Evolutionary conservation across 2,113 vertebrate genomes (phyloP).

Genomic region (Xenopus laevis): DNA sequence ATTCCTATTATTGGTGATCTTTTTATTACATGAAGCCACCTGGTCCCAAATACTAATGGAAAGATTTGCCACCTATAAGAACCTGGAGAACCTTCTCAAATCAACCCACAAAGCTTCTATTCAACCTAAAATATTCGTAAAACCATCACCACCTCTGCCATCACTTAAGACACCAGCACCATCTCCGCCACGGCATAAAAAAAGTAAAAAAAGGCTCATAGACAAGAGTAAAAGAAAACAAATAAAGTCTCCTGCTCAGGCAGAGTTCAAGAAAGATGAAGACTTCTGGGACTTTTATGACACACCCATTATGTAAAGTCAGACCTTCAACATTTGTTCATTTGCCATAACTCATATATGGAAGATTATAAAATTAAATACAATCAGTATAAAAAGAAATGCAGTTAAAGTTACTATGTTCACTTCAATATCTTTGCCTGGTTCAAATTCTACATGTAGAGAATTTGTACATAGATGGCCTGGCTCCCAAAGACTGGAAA

Average conservation of each 20-base stretch:
- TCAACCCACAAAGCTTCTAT: not conserved
- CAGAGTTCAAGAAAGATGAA: not conserved
- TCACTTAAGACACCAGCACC: not conserved
- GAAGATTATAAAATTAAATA: too few species aligned
- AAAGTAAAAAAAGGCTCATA: not conserved
- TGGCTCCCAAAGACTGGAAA: too few species aligned
- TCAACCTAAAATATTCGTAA: not conserved
- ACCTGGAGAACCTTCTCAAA: slow-evolving; percentile 3
- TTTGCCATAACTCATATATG: not conserved
- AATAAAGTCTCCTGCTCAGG: not conserved
- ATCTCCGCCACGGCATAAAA: not conserved
- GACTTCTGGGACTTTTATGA: slow-evolving; percentile 34
- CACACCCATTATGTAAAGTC: not conserved
- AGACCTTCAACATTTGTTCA: not conserved
- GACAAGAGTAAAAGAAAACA: not conserved
- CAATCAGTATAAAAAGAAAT: too few species aligned
- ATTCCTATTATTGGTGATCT: not conserved
- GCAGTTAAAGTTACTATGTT: too few species aligned
- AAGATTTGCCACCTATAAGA: slow-evolving; percentile 6
- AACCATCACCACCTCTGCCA: not conserved
- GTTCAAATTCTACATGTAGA: too few species aligned
- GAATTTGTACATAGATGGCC: too few species aligned
- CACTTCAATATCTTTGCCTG: too few species aligned
- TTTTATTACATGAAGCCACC: slow-evolving; percentile 24
- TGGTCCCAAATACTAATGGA: slow-evolving; percentile 25